phyloP scores from a whole-genome alignment of 2,888 invertebrate genomes.

The Shargacucullia verbasci region DNA sequence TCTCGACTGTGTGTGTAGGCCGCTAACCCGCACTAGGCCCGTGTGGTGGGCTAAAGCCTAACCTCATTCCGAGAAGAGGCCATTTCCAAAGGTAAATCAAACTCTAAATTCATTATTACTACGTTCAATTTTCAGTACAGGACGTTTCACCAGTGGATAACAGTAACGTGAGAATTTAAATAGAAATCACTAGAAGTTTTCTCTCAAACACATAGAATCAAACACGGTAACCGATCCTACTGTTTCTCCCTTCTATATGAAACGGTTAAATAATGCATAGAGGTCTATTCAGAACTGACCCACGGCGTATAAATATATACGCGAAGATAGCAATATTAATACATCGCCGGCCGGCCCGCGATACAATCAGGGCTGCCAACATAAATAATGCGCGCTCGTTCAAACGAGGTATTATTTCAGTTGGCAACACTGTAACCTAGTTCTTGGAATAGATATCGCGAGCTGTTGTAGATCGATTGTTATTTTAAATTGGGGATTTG shows the following conservation, averaged over 20 bases:
- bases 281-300: slow-evolving; percentile 6
- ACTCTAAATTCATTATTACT: too few relatives aligned
- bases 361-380: slow-evolving; percentile 53
- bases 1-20: too few relatives aligned
- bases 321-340: slow-evolving; percentile 52
- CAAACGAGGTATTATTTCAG: slow-evolving; percentile 46
- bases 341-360: slow-evolving; percentile 33
- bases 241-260: not conserved
- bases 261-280: not conserved
- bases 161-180: too few relatives aligned
- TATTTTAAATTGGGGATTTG: slow-evolving; percentile 28
- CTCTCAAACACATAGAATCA: too few relatives aligned
- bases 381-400: slow-evolving; percentile 51
- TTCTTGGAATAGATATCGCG: slow-evolving; percentile 32
- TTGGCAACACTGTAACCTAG: slow-evolving; percentile 50
- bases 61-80: too few relatives aligned
- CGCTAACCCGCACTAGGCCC: too few relatives aligned
- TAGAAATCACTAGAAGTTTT: too few relatives aligned
- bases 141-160: too few relatives aligned
- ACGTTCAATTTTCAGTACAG: too few relatives aligned
- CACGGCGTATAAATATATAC: slow-evolving; percentile 5
- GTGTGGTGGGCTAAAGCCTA: too few relatives aligned
- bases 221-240: too few relatives aligned
- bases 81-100: too few relatives aligned
- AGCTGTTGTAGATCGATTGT: slow-evolving; percentile 26